A percentile compares a stretch with the other conserved stretches of the same genome.
Conservation (phyloP, 92 coral and sea anemone species). For the Micromussa lordhowensis region DNA sequence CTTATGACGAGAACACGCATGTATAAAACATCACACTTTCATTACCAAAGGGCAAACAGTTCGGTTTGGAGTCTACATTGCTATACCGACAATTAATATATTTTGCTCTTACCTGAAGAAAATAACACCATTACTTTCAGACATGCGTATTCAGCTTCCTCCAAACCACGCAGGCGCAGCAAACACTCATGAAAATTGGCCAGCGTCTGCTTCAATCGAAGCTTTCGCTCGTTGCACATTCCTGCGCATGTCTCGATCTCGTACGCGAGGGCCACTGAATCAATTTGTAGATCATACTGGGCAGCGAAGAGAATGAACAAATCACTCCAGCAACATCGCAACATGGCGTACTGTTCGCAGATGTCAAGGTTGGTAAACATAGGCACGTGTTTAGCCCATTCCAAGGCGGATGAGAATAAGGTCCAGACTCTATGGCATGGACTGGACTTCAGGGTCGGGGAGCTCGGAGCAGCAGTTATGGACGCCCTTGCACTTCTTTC, state of each 20-base stretch:
- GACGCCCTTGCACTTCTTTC: constrained; percentile 58
- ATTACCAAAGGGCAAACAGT: too few relatives aligned
- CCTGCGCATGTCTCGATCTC: constrained; percentile 51
- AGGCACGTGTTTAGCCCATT: constrained; percentile 76
- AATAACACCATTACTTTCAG: constrained; percentile 74
- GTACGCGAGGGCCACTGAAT: constrained; percentile 66
- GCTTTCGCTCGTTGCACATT: constrained; percentile 62
- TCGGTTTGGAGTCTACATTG: too few relatives aligned
- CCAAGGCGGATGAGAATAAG: constrained; percentile 60
- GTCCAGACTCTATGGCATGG: constrained; percentile 63
- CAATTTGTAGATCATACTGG: constrained; percentile 72
- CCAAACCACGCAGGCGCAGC: constrained; percentile 67
- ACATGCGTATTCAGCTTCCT: constrained; percentile 83
- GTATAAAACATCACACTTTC: too few relatives aligned
- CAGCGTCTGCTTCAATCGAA: constrained; percentile 73
- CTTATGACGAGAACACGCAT: too few relatives aligned
- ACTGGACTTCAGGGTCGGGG: constrained; percentile 25
- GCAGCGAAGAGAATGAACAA: constrained; percentile 71
- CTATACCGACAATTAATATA: background rate
- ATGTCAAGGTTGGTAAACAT: constrained; percentile 77
- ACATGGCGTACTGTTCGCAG: constrained; percentile 73
- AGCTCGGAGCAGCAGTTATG: constrained; percentile 43
- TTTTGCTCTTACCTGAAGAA: constrained; percentile 69
- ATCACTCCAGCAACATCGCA: constrained; percentile 79
- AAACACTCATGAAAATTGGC: constrained; percentile 69